Percentiles rank a stretch among this genome's conserved stretches.
Conservation (phyloP, 2,888 invertebrate genomes). For the Tetranychus truncatus region DNA sequence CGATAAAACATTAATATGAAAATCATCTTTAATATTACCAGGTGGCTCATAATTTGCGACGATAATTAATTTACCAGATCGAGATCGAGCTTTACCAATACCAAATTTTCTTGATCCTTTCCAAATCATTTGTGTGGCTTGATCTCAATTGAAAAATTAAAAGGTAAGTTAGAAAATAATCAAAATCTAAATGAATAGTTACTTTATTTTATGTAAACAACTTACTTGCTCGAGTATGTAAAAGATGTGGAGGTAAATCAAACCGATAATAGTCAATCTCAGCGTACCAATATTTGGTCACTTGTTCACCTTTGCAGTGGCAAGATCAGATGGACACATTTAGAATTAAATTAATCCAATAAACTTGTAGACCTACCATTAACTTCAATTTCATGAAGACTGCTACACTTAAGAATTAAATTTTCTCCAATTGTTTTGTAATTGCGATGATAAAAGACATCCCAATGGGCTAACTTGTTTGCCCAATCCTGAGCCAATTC, state of each 20-base stretch:
- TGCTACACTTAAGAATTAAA: constrained; percentile 38
- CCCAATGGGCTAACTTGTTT: constrained; percentile 60
- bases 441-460: constrained; percentile 52
- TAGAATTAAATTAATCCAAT: background rate
- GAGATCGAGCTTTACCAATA: constrained; percentile 32
- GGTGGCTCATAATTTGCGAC: constrained; percentile 34
- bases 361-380: constrained; percentile 13
- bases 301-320: constrained; percentile 46
- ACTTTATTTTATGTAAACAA: background rate
- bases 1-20: constrained; percentile 32
- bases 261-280: constrained; percentile 56
- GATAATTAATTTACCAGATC: constrained; percentile 32
- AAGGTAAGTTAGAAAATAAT: too few relatives aligned
- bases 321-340: background rate
- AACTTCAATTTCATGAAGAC: constrained; percentile 23
- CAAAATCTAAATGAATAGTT: background rate
- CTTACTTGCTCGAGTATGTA: constrained; percentile 57
- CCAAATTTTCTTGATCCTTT: constrained; percentile 33
- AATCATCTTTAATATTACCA: constrained; percentile 32
- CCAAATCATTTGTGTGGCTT: constrained; percentile 36
- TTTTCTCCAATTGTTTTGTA: constrained; percentile 61
- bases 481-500: constrained; percentile 71
- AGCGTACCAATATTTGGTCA: constrained; percentile 61
- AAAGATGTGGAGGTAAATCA: constrained; percentile 49
- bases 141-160: constrained; percentile 28